These are phyloP conservation scores for Panagrolaimus sp. DNA, from an alignment of 1,140 invertebrate species.

Conservation along the genomic window DNA sequence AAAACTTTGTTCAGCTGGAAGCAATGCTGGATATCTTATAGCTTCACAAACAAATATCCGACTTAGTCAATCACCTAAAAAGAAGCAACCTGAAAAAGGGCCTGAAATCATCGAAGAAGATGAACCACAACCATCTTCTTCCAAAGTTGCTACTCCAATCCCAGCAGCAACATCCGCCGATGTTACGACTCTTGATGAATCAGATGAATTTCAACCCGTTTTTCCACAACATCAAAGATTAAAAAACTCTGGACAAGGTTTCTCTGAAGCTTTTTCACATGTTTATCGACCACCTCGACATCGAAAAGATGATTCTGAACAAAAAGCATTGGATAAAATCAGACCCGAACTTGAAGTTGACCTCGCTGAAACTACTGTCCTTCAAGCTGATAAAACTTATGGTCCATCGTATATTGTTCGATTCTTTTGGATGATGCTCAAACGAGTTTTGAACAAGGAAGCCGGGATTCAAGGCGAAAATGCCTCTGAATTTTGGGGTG, in stretches of 20 bases:
- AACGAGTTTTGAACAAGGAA: not conserved
- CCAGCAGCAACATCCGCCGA: too few species aligned
- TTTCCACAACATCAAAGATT: too few species aligned
- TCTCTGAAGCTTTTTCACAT: too few species aligned
- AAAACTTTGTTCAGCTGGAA: not conserved
- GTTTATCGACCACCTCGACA: too few species aligned
- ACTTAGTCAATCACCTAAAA: slow-evolving; percentile 1
- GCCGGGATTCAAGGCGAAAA: not conserved
- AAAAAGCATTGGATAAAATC: not conserved
- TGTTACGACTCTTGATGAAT: too few species aligned
- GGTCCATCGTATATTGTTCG: slow-evolving; percentile 23
- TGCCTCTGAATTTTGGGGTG: slow-evolving; percentile 27
- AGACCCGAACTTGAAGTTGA: not conserved
- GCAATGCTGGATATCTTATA: not conserved
- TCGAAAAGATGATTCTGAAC: not conserved
- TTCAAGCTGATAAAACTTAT: not conserved
- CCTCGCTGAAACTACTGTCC: not conserved
- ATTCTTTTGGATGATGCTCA: slow-evolving; percentile 26
- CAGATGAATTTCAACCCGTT: too few species aligned
- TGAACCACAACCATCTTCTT: too few species aligned
- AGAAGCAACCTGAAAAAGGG: not conserved
- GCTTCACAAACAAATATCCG: not conserved
- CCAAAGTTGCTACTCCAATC: too few species aligned
- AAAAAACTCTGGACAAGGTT: too few species aligned
- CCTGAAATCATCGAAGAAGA: too few species aligned